Conservation (phyloP, 2,113 vertebrate species). For the Pleuronectes platessa region DNA sequence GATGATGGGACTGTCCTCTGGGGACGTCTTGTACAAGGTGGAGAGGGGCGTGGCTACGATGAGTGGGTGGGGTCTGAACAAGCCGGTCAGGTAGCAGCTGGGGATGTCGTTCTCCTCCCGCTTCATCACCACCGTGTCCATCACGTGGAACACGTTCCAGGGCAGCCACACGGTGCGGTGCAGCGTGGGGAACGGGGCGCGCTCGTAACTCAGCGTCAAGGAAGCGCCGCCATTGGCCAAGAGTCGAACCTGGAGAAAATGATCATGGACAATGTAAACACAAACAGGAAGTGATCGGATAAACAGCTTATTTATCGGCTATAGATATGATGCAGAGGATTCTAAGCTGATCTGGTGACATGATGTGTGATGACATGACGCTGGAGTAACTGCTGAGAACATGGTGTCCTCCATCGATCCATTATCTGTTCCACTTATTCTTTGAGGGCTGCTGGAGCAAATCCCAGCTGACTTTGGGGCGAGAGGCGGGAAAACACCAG, state of each 20-base stretch:
- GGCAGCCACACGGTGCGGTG: conserved; percentile 96
- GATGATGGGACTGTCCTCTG: conserved; percentile 94
- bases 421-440: too few species aligned
- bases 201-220: conserved; percentile 92
- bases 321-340: not conserved
- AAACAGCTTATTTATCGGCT: not conserved
- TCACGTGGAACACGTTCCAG: conserved; percentile 96
- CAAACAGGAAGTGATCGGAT: not conserved
- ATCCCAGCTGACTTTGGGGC: too few species aligned
- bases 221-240: conserved; percentile 94
- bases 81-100: conserved; percentile 93
- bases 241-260: conserved; percentile 91
- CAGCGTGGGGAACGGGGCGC: conserved; percentile 91
- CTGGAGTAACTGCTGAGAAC: too few species aligned
- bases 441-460: too few species aligned
- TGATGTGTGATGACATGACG: not conserved
- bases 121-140: conserved; percentile 99
- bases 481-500: too few species aligned
- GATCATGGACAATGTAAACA: not conserved
- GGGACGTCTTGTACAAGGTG: conserved; percentile 92
- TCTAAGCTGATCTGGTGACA: not conserved
- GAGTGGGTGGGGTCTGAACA: conserved; percentile 90
- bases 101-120: conserved; percentile 95
- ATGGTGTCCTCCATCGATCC: too few species aligned
- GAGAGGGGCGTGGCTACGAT: conserved; percentile 94